These are phyloP conservation scores for Phoebastria nigripes DNA, from an alignment of 2,797 vertebrate genomes.

Conservation along the genomic window DNA sequence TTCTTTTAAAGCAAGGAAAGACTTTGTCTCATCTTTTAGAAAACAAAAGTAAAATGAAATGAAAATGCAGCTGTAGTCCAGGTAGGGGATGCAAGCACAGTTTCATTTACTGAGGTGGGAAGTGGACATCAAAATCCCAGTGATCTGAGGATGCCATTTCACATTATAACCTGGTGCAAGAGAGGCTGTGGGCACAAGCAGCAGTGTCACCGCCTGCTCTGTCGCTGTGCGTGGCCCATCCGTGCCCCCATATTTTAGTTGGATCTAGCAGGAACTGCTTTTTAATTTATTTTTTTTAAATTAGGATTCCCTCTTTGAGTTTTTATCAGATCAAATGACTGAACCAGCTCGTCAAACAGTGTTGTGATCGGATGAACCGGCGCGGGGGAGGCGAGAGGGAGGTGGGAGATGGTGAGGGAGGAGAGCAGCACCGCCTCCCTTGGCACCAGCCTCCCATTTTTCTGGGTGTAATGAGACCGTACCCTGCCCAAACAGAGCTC, in stretches of 20 bases:
- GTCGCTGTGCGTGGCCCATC: accelerated
- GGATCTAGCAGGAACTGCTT: not conserved
- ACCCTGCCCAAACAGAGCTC: not conserved
- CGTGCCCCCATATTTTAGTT: accelerated
- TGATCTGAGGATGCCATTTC: not conserved
- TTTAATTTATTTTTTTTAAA: not conserved
- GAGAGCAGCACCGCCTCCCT: not conserved
- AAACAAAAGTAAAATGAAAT: not conserved
- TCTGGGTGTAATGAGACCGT: not conserved
- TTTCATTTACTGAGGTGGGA: not conserved
- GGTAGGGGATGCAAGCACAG: not conserved
- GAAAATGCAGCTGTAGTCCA: not conserved
- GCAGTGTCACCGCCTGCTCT: not conserved
- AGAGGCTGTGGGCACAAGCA: not conserved
- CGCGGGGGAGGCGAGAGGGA: accelerated
- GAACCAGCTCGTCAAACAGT: not conserved
- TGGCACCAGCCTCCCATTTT: not conserved
- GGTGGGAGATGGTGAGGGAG: not conserved
- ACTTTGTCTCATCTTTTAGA: not conserved
- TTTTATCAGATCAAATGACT: not conserved
- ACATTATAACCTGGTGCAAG: not conserved
- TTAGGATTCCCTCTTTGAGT: not conserved
- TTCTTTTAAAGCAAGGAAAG: not conserved
- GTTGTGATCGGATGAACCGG: not conserved
- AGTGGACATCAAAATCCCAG: not conserved